Evolutionary conservation across 2,797 vertebrate genomes (phyloP).

Genomic region (Calcarius lapponicus): DNA sequence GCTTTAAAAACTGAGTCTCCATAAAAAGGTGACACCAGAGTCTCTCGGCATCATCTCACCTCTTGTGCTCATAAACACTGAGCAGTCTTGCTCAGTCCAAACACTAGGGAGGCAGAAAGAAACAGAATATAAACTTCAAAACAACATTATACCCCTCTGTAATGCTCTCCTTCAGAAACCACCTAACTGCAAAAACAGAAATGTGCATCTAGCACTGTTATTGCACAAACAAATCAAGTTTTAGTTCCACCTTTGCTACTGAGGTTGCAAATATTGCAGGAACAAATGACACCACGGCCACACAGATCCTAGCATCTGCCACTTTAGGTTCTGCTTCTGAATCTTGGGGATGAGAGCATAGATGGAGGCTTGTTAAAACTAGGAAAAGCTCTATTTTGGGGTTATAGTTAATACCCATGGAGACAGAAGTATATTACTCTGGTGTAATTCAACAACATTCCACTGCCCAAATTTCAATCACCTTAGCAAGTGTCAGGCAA

Average conservation of each 20-base stretch:
- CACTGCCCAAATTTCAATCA: neutral
- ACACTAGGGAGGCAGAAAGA: neutral
- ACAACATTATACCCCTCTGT: neutral
- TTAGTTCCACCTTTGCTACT: neutral
- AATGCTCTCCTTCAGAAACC: neutral
- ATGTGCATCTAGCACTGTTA: rapidly evolving
- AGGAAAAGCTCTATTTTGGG: neutral
- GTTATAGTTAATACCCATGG: neutral
- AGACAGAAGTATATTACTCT: neutral
- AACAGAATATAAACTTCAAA: neutral
- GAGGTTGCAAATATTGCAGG: neutral
- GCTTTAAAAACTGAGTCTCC: neutral
- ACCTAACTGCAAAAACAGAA: neutral
- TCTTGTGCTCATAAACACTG: neutral
- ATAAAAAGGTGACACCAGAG: neutral
- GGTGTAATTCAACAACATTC: neutral
- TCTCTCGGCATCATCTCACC: neutral
- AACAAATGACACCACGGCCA: neutral
- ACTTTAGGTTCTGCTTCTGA: neutral
- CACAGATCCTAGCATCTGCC: neutral
- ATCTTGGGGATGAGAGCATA: neutral
- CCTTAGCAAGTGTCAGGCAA: neutral
- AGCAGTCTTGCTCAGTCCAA: neutral
- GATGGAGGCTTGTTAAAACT: neutral
- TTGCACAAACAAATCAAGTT: neutral